Evolutionary conservation across 2,113 vertebrate genomes (phyloP).

Genomic region (Meles meles): DNA sequence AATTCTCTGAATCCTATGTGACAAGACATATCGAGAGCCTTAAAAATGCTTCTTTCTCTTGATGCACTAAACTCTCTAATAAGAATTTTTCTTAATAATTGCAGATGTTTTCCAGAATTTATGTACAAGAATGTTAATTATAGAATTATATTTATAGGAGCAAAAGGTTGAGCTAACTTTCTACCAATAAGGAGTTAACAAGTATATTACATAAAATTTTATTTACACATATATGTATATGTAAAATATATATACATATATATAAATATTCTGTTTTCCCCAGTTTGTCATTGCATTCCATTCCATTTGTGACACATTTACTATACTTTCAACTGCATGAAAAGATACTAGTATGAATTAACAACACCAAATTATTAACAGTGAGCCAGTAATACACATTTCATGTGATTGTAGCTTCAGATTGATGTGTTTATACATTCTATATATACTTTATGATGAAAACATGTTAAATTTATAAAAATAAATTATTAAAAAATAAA

Average conservation of each 20-base stretch:
- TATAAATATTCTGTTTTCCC: not conserved
- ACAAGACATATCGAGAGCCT: not conserved
- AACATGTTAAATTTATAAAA: not conserved
- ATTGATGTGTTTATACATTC: not conserved
- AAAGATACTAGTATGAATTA: not conserved
- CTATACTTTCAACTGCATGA: not conserved
- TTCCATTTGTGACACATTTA: conserved; percentile 3
- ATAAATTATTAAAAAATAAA: not conserved
- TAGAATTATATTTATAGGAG: not conserved
- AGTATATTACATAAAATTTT: not conserved
- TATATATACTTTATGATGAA: not conserved
- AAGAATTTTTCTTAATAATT: not conserved
- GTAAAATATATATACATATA: not conserved
- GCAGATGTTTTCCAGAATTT: not conserved
- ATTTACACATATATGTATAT: not conserved
- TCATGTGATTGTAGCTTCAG: not conserved
- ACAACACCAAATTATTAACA: not conserved
- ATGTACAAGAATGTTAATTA: not conserved
- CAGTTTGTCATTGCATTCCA: not conserved
- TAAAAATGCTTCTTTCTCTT: not conserved
- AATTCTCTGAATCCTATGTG: not conserved
- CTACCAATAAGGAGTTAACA: not conserved
- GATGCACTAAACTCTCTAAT: not conserved
- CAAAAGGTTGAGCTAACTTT: not conserved
- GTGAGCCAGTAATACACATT: not conserved